phyloP scores from a whole-genome alignment of 2,113 vertebrate species.

The Lutjanus erythropterus region DNA sequence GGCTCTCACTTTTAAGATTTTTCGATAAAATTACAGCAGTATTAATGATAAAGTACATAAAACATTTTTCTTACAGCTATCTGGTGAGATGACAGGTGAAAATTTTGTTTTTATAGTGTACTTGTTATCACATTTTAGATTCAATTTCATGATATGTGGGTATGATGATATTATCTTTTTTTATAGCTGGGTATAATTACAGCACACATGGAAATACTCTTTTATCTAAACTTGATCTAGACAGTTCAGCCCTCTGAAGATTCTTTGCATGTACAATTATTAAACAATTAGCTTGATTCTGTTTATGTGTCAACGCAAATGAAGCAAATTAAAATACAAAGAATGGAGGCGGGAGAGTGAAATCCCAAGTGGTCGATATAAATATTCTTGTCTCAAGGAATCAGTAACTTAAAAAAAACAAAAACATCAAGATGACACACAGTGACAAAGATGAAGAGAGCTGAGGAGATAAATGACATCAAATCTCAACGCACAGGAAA shows the following conservation, averaged over 20 bases:
- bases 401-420: background rate
- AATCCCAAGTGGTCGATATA: background rate
- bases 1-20: too few species aligned
- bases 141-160: too few species aligned
- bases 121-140: too few species aligned
- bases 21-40: too few species aligned
- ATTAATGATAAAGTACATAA: too few species aligned
- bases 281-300: background rate
- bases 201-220: background rate
- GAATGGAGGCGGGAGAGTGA: background rate
- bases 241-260: background rate
- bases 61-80: too few species aligned
- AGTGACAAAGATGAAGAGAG: background rate
- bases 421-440: background rate
- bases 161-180: too few species aligned
- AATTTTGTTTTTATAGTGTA: too few species aligned
- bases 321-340: background rate
- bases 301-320: background rate
- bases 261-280: background rate
- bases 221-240: too few species aligned
- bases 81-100: too few species aligned
- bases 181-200: background rate
- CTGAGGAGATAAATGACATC: background rate
- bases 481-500: background rate
- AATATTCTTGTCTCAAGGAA: slow-evolving; percentile 6